Evolutionary conservation across 2,797 vertebrate species (phyloP).

Genomic region (Cuniculus paca): DNA sequence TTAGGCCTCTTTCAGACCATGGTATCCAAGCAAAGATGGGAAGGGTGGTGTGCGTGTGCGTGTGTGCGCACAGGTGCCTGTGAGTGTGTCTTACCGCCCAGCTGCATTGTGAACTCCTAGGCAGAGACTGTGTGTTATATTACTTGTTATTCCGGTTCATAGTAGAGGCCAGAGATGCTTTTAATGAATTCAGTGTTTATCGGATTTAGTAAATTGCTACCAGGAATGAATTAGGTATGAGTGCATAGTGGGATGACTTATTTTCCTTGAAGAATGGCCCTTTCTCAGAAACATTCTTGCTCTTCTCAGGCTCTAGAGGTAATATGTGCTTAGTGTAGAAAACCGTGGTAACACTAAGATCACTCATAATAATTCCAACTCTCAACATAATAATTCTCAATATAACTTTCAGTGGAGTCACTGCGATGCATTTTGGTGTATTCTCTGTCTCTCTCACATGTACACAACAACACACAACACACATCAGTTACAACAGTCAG

Average conservation of each 20-base stretch:
- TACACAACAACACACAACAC: neutral
- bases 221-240: neutral
- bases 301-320: neutral
- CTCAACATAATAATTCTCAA: neutral
- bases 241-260: neutral
- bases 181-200: neutral
- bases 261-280: conserved; percentile 28
- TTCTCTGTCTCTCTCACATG: neutral
- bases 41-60: neutral
- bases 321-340: neutral
- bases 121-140: neutral
- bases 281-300: neutral
- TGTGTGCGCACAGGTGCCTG: neutral
- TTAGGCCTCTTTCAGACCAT: neutral
- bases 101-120: neutral
- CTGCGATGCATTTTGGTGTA: neutral
- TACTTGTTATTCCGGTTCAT: neutral
- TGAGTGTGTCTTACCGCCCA: neutral
- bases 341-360: neutral
- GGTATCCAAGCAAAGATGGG: neutral
- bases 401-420: neutral
- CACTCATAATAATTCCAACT: neutral
- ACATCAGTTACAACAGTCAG: neutral
- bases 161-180: neutral
- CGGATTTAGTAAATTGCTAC: conserved; percentile 17